Conservation (phyloP, 2,797 vertebrate genomes). For the Molossus alvarezi region DNA sequence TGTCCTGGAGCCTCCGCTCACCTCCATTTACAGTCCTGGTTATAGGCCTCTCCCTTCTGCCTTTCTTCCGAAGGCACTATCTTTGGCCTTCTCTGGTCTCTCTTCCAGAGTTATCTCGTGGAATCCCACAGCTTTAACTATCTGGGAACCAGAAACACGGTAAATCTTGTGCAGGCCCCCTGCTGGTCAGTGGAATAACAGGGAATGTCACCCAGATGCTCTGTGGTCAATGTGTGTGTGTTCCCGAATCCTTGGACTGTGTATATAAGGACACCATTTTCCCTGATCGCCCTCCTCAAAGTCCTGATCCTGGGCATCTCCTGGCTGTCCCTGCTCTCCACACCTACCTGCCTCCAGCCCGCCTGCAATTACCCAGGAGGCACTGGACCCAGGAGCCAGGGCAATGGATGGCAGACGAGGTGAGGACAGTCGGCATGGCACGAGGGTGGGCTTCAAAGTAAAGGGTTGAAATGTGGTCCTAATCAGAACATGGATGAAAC, state of each 20-base stretch:
- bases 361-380: neutral
- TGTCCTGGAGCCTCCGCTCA: neutral
- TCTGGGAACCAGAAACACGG: neutral
- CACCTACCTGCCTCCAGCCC: neutral
- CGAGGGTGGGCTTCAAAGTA: neutral
- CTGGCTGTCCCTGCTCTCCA: too few species aligned
- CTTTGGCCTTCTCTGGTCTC: neutral
- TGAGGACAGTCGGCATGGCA: neutral
- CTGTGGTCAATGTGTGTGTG: neutral
- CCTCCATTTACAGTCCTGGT: neutral
- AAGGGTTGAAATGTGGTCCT: neutral
- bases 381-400: neutral
- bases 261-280: slow-evolving; percentile 81
- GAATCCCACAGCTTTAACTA: neutral
- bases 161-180: neutral
- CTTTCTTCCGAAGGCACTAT: neutral
- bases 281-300: neutral
- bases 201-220: neutral
- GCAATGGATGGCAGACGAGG: neutral
- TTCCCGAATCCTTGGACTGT: neutral
- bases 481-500: neutral
- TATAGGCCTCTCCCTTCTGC: neutral
- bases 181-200: neutral
- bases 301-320: neutral
- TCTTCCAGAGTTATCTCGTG: neutral